These are phyloP conservation scores for Diplazon laetatorius DNA, from an alignment of 2,888 invertebrate species.

Conservation along the genomic window DNA sequence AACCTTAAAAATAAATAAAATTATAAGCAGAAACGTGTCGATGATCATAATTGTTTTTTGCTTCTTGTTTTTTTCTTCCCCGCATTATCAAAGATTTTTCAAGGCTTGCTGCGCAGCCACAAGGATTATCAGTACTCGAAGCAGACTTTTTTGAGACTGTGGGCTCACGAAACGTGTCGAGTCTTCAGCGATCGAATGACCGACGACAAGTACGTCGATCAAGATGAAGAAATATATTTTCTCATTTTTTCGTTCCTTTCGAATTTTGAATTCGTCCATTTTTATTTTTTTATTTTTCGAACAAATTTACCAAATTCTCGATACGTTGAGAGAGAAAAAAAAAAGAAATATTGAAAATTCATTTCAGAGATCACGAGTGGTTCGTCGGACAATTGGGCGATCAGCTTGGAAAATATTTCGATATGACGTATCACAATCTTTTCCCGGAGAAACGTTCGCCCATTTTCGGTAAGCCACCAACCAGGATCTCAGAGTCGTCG, in stretches of 20 bases:
- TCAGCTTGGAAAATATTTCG: constrained; percentile 91
- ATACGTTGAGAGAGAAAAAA: constrained; percentile 18
- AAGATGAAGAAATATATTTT: neutral
- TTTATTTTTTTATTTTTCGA: too few relatives aligned
- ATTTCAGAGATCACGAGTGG: constrained; percentile 89
- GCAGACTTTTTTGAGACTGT: constrained; percentile 88
- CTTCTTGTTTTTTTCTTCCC: constrained; percentile 19
- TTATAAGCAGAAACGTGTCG: too few relatives aligned
- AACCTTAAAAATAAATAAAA: too few relatives aligned
- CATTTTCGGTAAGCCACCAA: constrained; percentile 86
- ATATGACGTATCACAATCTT: constrained; percentile 90
- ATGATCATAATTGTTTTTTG: too few relatives aligned
- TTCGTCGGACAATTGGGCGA: constrained; percentile 89
- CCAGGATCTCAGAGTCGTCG: neutral
- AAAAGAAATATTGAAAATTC: constrained; percentile 23
- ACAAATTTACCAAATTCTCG: too few relatives aligned
- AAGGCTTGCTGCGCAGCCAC: constrained; percentile 91
- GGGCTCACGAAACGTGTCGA: constrained; percentile 93
- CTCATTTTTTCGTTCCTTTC: too few relatives aligned
- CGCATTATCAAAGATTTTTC: constrained; percentile 83
- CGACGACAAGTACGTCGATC: constrained; percentile 86
- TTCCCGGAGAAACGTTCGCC: constrained; percentile 89
- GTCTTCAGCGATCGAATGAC: constrained; percentile 93
- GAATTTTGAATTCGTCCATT: too few relatives aligned
- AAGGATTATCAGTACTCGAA: constrained; percentile 91